These are phyloP conservation scores for Drosophila hamatofila DNA, from an alignment of 2,888 invertebrate genomes.

Conservation along the genomic window DNA sequence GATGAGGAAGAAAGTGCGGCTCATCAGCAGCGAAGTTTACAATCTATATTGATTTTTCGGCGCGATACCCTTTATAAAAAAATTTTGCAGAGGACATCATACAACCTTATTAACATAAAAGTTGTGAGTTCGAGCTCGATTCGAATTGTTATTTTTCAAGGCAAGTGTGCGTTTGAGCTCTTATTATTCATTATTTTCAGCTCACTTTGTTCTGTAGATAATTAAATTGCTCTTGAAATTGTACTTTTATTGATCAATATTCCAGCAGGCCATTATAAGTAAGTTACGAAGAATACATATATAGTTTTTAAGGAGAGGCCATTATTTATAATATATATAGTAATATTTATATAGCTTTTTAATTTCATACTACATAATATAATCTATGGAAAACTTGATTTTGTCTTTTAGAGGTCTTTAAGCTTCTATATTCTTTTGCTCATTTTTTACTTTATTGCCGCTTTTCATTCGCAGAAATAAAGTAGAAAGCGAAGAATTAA, in stretches of 20 bases:
- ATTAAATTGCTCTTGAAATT: not conserved
- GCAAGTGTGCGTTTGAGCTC: not conserved
- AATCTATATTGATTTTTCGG: conserved; percentile 72
- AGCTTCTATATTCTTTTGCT: too few relatives aligned
- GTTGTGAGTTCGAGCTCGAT: not conserved
- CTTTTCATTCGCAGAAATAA: conserved; percentile 43
- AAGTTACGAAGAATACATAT: not conserved
- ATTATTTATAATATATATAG: not conserved
- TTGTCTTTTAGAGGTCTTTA: not conserved
- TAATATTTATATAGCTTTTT: not conserved
- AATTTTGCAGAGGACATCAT: not conserved
- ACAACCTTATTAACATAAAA: not conserved
- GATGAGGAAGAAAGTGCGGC: conserved; percentile 6
- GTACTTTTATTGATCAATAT: not conserved
- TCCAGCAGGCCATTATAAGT: not conserved
- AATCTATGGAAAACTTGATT: not conserved
- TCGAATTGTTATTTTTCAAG: not conserved
- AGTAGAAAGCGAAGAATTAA: conserved; percentile 37
- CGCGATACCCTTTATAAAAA: conserved; percentile 15
- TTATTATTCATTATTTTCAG: too few relatives aligned
- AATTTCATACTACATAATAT: not conserved
- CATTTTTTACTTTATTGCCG: conserved; percentile 50
- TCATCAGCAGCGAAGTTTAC: conserved; percentile 46
- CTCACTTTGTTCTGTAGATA: not conserved
- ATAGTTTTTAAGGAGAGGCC: not conserved